Evolutionary conservation across 2,888 invertebrate species (phyloP), one percentile per base, ranked within the genome.

Genomic region (Drosophila parthenogenetica): DNA sequence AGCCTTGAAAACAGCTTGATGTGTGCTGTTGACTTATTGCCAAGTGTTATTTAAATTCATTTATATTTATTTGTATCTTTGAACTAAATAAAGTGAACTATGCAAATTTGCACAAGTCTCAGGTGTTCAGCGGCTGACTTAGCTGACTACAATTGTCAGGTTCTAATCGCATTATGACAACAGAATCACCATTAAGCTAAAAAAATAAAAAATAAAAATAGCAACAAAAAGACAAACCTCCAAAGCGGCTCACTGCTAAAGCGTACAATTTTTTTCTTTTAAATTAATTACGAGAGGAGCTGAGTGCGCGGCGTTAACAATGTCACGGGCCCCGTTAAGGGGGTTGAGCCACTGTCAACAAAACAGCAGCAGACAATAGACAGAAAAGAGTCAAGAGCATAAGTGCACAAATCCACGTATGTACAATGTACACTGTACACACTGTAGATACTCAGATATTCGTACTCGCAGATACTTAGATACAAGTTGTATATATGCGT

Each of bases 101-200:
- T 86, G 83, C 87, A 88, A 84, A 88, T 88, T 78, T 67, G 58
- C 46, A 43, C 49, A 60, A 46, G 61, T 17, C 80, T 86, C 83
- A 84, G 83, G 83, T 84, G 83, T 83, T 77, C 85, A 46, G 19
- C 40, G 7, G 25, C 16, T 5, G 29, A 14, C 17, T 13, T 22
- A 53, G 13, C 32, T 66, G 84, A 71, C 81, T 71, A 79, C 87
- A 85, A 81, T 85, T 81, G 75, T 79, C 82, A 66, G 79, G 68
- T 84, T 82, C 87, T 89, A 90, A 89, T 89, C 90, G 90, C 89
- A 90, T 89, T 89, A 89, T 80, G 76, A 64, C 81, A 57, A 39
- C 55, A 62, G 64, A 67, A 40, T 61, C 42, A 48, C 17, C 43
- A 54, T 46, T 39, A 39, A 32, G 5, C 25, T 40, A 45, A 72